Percentiles rank a stretch among this genome's conserved stretches.
Conservation (phyloP, 2,888 invertebrate genomes). For the Coelinius sp. region DNA sequence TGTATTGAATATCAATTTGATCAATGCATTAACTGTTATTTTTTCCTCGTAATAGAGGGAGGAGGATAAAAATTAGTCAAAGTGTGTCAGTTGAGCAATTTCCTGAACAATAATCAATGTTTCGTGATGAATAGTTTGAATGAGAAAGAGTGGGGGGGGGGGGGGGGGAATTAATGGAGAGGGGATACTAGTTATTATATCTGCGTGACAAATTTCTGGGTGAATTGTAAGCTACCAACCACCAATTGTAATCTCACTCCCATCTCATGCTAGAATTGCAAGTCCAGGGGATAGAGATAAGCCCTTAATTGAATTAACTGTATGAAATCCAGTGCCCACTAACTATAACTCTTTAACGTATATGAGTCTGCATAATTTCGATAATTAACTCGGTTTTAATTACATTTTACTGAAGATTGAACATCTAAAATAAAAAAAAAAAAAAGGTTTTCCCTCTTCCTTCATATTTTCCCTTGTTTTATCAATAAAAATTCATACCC, state of each 20-base stretch:
- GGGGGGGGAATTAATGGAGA: no score
- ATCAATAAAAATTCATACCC: slow-evolving; percentile 35
- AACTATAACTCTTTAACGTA: slow-evolving; percentile 8
- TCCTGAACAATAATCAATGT: slow-evolving; percentile 28
- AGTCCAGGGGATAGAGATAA: slow-evolving; percentile 30
- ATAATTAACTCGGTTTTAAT: slow-evolving; percentile 39
- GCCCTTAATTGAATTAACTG: slow-evolving; percentile 42
- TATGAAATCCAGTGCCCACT: slow-evolving; percentile 25
- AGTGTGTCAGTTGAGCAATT: slow-evolving; percentile 27
- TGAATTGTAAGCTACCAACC: slow-evolving; percentile 20
- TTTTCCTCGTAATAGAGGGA: not conserved
- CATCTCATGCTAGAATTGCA: not conserved
- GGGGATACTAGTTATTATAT: slow-evolving; percentile 7
- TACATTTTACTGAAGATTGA: slow-evolving; percentile 31
- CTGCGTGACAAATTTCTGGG: slow-evolving; percentile 2
- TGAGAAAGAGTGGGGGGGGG: not conserved
- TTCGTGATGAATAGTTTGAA: slow-evolving; percentile 25
- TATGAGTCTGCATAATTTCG: slow-evolving; percentile 35
- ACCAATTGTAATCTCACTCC: slow-evolving; percentile 15
- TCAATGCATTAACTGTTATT: slow-evolving; percentile 21
- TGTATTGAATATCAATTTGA: slow-evolving; percentile 21
- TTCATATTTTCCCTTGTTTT: not conserved
- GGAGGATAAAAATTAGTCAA: slow-evolving; percentile 1
- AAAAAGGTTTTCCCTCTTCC: no score
- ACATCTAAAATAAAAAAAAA: no score